Conservation (phyloP, 2,797 vertebrate genomes). For the Manis crassicaudata region DNA sequence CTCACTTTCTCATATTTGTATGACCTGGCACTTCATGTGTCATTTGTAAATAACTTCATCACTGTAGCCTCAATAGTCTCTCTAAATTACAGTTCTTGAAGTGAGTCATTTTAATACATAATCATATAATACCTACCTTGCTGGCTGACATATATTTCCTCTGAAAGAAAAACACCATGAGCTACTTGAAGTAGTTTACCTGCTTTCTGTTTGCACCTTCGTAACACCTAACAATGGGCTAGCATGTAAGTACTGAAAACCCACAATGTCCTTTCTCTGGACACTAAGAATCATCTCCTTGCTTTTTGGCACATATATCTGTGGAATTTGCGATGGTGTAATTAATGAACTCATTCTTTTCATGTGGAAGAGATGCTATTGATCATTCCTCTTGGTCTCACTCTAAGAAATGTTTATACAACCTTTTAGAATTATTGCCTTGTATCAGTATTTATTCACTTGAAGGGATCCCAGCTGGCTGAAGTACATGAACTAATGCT, state of each 20-base stretch:
- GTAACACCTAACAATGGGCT: not conserved
- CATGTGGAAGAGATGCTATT: not conserved
- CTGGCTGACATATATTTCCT: not conserved
- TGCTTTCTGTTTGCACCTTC: not conserved
- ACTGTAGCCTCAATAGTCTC: too few relatives aligned
- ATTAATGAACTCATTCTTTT: not conserved
- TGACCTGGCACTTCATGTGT: not conserved
- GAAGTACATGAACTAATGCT: not conserved
- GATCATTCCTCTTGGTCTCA: not conserved
- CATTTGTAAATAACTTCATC: not conserved
- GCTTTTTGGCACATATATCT: not conserved
- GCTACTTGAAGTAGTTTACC: not conserved
- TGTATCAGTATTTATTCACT: not conserved
- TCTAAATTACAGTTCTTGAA: not conserved
- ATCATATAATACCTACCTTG: not conserved
- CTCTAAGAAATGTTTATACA: not conserved
- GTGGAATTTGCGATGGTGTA: not conserved
- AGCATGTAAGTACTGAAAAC: not conserved
- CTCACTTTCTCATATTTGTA: not conserved
- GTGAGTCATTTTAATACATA: not conserved
- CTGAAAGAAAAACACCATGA: not conserved
- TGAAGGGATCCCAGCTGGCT: not conserved
- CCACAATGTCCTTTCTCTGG: not conserved
- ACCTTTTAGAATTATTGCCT: not conserved
- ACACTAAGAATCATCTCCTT: not conserved